Conservation (phyloP, 2,113 vertebrate species). For the Cyprinus carpio region DNA sequence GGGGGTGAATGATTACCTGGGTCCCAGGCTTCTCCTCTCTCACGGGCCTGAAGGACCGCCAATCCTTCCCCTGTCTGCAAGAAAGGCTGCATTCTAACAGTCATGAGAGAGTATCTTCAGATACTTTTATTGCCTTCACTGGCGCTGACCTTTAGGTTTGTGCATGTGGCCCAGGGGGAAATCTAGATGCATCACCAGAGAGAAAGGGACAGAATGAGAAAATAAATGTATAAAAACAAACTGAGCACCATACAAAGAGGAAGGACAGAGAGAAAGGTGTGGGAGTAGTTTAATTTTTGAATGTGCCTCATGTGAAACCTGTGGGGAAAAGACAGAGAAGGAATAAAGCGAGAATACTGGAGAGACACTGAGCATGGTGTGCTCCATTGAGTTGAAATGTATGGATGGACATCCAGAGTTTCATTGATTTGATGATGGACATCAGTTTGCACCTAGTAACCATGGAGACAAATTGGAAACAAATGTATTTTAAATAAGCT, state of each 20-base stretch:
- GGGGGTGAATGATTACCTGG: slow-evolving; percentile 36
- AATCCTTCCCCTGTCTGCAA: slow-evolving; percentile 28
- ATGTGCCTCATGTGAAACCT: neutral
- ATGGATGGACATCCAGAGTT: slow-evolving; percentile 31
- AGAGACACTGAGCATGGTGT: neutral
- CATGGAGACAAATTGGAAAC: slow-evolving; percentile 25
- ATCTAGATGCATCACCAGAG: slow-evolving; percentile 60
- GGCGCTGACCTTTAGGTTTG: slow-evolving; percentile 36
- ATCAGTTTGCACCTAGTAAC: slow-evolving; percentile 32
- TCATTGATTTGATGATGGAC: slow-evolving; percentile 28
- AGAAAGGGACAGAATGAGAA: slow-evolving; percentile 44
- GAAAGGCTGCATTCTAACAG: slow-evolving; percentile 1
- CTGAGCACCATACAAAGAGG: slow-evolving; percentile 49
- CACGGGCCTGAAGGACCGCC: neutral
- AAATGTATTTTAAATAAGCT: neutral
- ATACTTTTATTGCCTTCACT: slow-evolving; percentile 10
- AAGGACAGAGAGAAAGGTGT: slow-evolving; percentile 58
- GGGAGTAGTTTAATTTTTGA: slow-evolving; percentile 11
- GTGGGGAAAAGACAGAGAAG: neutral
- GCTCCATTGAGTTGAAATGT: slow-evolving; percentile 23
- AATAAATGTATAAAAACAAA: slow-evolving; percentile 58
- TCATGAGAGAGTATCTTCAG: neutral
- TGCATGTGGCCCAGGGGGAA: slow-evolving; percentile 32
- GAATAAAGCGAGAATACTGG: neutral
- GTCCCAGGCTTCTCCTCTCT: slow-evolving; percentile 31